These are phyloP conservation scores for Charina bottae DNA, from an alignment of 2,113 vertebrate species.

Conservation along the genomic window DNA sequence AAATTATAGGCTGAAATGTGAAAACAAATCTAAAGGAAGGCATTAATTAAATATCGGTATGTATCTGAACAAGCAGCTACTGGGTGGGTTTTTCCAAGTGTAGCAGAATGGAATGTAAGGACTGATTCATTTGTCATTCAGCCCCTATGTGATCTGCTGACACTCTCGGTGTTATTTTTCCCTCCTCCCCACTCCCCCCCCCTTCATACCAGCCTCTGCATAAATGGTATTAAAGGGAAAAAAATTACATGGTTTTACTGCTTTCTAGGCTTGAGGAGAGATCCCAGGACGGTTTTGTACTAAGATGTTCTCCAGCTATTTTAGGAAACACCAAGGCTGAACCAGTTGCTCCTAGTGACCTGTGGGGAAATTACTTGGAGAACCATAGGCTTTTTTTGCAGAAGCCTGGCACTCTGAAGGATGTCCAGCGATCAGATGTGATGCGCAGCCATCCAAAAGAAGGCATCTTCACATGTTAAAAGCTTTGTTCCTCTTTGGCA, in stretches of 20 bases:
- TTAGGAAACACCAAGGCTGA: not conserved
- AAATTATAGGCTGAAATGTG: not conserved
- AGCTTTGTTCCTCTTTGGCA: too few relatives aligned
- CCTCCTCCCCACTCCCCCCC: not conserved
- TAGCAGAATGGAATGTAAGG: not conserved
- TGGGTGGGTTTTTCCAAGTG: not conserved
- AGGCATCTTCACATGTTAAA: too few relatives aligned
- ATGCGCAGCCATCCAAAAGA: too few relatives aligned
- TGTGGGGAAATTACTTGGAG: not conserved
- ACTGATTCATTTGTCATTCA: not conserved
- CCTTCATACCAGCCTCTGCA: not conserved
- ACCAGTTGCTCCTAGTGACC: not conserved
- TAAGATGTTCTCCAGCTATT: not conserved
- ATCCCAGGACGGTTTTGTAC: not conserved
- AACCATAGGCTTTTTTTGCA: not conserved
- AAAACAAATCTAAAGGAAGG: not conserved
- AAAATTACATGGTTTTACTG: not conserved
- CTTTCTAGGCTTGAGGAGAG: not conserved
- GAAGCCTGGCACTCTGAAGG: not conserved
- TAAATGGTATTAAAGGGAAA: not conserved
- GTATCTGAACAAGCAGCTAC: not conserved
- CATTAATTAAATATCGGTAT: not conserved
- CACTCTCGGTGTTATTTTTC: too few relatives aligned
- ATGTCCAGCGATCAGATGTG: not conserved
- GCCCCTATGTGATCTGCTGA: not conserved